Conservation (phyloP, 2,797 vertebrate species). For the Delichon dasypus region DNA sequence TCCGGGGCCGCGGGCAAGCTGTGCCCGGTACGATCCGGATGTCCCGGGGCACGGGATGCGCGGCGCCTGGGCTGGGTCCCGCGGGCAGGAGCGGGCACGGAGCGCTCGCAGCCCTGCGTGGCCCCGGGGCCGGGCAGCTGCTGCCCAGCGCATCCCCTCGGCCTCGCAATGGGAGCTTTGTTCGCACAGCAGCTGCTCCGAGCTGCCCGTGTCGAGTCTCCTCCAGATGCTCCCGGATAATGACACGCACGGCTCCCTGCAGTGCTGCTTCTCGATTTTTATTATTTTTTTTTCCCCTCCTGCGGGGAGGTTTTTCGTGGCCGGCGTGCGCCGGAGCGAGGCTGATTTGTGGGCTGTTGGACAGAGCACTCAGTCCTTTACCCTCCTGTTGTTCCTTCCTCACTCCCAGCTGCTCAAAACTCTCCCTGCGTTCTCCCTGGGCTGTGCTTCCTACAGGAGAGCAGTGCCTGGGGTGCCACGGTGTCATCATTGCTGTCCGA, state of each 20-base stretch:
- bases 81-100: background rate
- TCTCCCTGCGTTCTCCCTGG: background rate
- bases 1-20: background rate
- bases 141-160: fast-evolving
- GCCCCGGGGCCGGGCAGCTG: conserved; percentile 11
- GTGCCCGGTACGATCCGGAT: fast-evolving
- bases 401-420: fast-evolving
- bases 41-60: fast-evolving
- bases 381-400: background rate
- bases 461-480: background rate
- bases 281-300: too few relatives aligned
- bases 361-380: fast-evolving
- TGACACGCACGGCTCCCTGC: background rate
- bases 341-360: background rate
- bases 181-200: conserved; percentile 32
- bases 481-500: background rate
- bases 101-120: fast-evolving
- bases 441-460: background rate
- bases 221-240: conserved; percentile 19
- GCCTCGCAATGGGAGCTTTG: background rate
- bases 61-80: background rate
- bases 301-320: background rate
- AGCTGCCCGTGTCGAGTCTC: background rate
- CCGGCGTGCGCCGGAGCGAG: fast-evolving
- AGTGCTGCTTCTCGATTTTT: background rate